Percentiles rank a stretch among this genome's conserved stretches.
phyloP scores from a whole-genome alignment of 2,888 invertebrate species.

The Volucella zonaria region DNA sequence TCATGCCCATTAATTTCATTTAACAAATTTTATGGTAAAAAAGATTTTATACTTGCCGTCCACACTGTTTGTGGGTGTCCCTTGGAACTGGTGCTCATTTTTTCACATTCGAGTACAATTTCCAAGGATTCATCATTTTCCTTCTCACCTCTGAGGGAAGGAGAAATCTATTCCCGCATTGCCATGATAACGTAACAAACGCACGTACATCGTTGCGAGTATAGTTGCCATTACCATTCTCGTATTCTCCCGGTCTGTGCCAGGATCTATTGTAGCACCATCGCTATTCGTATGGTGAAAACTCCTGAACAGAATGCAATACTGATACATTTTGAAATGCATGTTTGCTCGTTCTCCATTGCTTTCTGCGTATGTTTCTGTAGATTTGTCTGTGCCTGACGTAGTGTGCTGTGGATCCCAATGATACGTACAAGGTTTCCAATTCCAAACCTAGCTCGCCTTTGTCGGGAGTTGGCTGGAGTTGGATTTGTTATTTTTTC shows the following conservation, averaged over 20 bases:
- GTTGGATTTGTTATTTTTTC: slow-evolving; percentile 55
- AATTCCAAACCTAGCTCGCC: slow-evolving; percentile 70
- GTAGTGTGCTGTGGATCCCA: slow-evolving; percentile 59
- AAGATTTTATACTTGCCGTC: neutral
- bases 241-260: neutral
- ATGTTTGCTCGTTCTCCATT: neutral
- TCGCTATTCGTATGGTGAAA: slow-evolving; percentile 16
- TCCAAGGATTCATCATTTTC: slow-evolving; percentile 22
- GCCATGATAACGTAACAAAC: slow-evolving; percentile 47
- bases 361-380: neutral
- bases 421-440: slow-evolving; percentile 69
- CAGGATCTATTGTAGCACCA: neutral
- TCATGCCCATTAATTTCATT: too few relatives aligned
- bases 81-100: slow-evolving; percentile 3
- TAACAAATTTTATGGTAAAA: too few relatives aligned
- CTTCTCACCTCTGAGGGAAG: slow-evolving; percentile 5
- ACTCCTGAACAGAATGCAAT: slow-evolving; percentile 43
- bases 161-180: slow-evolving; percentile 18
- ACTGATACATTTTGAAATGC: slow-evolving; percentile 29
- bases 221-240: slow-evolving; percentile 22
- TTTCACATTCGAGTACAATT: slow-evolving; percentile 1
- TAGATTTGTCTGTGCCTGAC: slow-evolving; percentile 29
- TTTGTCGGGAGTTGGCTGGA: slow-evolving; percentile 67
- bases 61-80: neutral
- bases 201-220: slow-evolving; percentile 42